phyloP scores from a whole-genome alignment of 2,888 invertebrate species.

The Eustalomyia histrio region DNA sequence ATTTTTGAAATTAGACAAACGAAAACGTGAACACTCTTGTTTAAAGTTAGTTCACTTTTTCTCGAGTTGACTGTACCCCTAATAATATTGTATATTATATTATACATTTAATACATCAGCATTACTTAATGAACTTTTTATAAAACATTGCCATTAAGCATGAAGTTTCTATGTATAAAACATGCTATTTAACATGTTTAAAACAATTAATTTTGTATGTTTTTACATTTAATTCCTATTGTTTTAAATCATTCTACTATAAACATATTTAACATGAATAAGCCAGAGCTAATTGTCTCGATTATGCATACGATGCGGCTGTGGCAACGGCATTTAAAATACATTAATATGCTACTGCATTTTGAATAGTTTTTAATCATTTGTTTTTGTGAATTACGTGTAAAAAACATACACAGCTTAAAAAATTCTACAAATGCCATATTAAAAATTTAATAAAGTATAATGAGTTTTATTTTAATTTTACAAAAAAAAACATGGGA shows the following conservation, averaged over 20 bases:
- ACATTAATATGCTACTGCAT: constrained; percentile 14
- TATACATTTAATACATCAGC: no score
- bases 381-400: constrained; percentile 34
- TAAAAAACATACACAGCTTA: constrained; percentile 16
- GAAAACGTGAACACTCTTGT: no score
- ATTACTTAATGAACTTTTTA: no score
- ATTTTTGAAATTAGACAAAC: no score
- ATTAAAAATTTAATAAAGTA: background rate
- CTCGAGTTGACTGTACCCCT: no score
- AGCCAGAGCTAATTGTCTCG: background rate
- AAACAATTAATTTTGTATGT: no score
- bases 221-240: constrained; percentile 2
- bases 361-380: constrained; percentile 30
- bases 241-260: constrained; percentile 24
- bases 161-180: no score
- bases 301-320: background rate
- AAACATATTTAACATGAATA: constrained; percentile 33
- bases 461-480: background rate
- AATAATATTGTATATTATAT: no score
- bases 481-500: background rate
- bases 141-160: no score
- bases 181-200: no score
- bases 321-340: constrained; percentile 18
- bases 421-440: background rate
- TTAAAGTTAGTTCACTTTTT: no score